Percentiles rank a stretch among this genome's conserved stretches.
Evolutionary conservation across 2,113 vertebrate genomes (phyloP).

Genomic region (Sinocyclocheilus maitianheensis): DNA sequence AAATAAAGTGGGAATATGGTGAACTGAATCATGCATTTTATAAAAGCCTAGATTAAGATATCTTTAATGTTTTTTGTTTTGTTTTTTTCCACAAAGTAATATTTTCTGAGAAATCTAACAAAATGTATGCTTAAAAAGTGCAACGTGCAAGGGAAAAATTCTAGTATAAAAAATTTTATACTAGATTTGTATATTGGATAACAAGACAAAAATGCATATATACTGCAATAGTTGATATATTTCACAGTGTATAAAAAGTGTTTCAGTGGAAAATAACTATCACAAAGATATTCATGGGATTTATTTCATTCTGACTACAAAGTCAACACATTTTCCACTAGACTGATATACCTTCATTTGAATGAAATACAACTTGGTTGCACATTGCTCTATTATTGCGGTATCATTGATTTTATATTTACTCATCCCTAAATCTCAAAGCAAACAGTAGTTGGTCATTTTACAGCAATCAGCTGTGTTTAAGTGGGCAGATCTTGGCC

Average conservation of each 20-base stretch:
- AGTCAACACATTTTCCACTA: neutral
- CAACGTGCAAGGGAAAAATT: too few relatives aligned
- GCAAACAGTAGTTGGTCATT: neutral
- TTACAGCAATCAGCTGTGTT: neutral
- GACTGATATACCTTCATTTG: neutral
- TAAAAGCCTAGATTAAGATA: too few relatives aligned
- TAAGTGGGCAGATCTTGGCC: neutral
- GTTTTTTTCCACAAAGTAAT: too few relatives aligned
- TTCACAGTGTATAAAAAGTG: neutral
- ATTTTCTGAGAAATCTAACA: too few relatives aligned
- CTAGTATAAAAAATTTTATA: too few relatives aligned
- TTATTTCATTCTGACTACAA: neutral
- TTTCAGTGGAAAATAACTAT: neutral
- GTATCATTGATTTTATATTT: neutral
- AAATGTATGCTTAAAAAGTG: too few relatives aligned
- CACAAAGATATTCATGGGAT: neutral
- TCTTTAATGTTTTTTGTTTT: too few relatives aligned
- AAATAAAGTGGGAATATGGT: too few relatives aligned
- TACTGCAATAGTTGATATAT: neutral
- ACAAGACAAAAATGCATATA: neutral
- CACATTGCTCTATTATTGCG: neutral
- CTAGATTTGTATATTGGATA: neutral
- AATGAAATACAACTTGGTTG: neutral
- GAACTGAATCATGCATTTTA: neutral
- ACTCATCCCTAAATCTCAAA: neutral